Evolutionary conservation across 2,797 vertebrate species (phyloP), one percentile per base, ranked within the genome.

Genomic region (Amazona finschi): DNA sequence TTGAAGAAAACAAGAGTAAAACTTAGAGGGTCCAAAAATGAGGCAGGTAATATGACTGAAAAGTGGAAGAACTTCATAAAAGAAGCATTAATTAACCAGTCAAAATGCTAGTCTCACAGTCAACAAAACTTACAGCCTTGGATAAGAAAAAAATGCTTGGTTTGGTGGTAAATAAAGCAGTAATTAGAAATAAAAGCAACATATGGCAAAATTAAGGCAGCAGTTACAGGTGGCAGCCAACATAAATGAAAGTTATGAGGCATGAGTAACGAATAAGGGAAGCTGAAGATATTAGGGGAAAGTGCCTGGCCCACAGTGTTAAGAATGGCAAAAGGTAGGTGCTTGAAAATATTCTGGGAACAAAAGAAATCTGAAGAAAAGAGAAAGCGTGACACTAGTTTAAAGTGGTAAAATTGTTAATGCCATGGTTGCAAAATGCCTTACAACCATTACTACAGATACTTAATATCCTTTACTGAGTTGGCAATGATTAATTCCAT

Each of bases 111-210:
- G 33, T 62, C 43, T 71, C 46, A 38, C 18, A 72, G 41, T 44
- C 73, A 73, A 76, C 49, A 87, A 82, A 76, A 52, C 19, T 81
- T 82, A 65, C 31, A 76, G 24, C 15, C 71, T 43, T 65, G 44
- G n/a, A 31, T 80, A 74, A 86, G 67, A 60, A 87, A 81, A 77
- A 66, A 93, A 30, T 71, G 66, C 60, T 85, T 60, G 12, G 7
- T 87, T 86, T 87, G 70, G 75, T 62, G 55, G 62, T 70, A 92
- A 91, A 93, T 72, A 87, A 89, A 92, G 33, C 31, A 60, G 66
- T 50, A 92, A 93, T 91, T 90, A 88, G 79, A 88, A 94, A 91
- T 70, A 91, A 92, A 91, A 90, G 66, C 28, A 76, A 75, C 83
- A 86, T 89, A 88, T 49, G 62, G 79, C 25, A 92, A 78, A 94